Conservation (phyloP, 2,888 invertebrate genomes). For the Heliconius ethilla region DNA sequence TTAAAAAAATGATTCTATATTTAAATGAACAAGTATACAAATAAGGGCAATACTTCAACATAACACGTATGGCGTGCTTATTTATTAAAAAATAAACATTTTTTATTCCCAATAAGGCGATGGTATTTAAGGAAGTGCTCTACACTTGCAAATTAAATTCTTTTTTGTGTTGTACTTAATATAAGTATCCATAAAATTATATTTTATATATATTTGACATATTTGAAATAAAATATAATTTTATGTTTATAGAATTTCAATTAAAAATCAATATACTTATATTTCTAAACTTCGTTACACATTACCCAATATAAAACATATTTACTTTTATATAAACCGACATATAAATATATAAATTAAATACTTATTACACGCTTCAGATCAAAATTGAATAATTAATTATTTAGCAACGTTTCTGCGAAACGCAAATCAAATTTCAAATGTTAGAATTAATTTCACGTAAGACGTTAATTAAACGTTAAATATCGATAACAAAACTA, state of each 20-base stretch:
- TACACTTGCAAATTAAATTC: not conserved
- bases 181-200: not conserved
- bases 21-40: not conserved
- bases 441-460: not conserved
- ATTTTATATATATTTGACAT: not conserved
- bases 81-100: not conserved
- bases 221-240: not conserved
- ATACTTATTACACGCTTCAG: not conserved
- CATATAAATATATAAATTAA: not conserved
- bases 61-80: not conserved
- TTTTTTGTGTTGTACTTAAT: not conserved
- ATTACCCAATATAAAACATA: not conserved
- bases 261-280: not conserved
- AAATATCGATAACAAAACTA: slow-evolving; percentile 5
- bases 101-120: not conserved
- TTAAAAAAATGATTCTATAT: not conserved
- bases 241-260: not conserved
- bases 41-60: not conserved
- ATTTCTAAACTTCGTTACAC: not conserved
- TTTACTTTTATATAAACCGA: not conserved
- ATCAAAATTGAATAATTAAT: not conserved
- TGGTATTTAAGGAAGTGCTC: not conserved
- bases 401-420: slow-evolving; percentile 3
- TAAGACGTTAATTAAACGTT: slow-evolving; percentile 7
- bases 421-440: not conserved